phyloP scores from a whole-genome alignment of 2,888 invertebrate genomes.

The Mythimna pallens region DNA sequence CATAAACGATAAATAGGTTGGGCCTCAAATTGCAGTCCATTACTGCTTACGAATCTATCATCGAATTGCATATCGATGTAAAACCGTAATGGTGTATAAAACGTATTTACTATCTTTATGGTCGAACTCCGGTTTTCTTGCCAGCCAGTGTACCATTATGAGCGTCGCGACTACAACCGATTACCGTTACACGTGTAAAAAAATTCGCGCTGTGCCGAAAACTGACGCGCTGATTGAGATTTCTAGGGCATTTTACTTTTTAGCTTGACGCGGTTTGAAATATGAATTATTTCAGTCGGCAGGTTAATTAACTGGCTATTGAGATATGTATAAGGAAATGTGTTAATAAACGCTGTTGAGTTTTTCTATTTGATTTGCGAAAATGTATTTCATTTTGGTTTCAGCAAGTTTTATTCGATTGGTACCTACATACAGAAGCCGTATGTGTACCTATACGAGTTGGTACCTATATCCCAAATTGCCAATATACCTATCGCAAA shows the following conservation, averaged over 20 bases:
- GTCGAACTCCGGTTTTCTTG: constrained; percentile 24
- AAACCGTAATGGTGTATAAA: constrained; percentile 49
- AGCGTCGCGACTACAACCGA: constrained; percentile 29
- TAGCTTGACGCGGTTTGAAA: constrained; percentile 34
- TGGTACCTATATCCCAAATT: no score
- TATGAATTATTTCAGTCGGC: constrained; percentile 18
- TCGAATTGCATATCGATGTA: constrained; percentile 14
- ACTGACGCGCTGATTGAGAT: constrained; percentile 58
- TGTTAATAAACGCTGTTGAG: constrained; percentile 6
- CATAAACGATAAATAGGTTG: constrained; percentile 10
- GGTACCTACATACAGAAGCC: neutral
- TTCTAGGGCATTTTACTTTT: constrained; percentile 58
- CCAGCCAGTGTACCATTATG: constrained; percentile 20
- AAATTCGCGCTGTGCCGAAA: constrained; percentile 42
- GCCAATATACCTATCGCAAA: neutral
- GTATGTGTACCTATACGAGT: constrained; percentile 6
- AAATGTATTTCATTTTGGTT: constrained; percentile 31
- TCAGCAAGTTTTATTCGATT: constrained; percentile 2
- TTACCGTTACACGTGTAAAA: constrained; percentile 58
- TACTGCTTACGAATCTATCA: constrained; percentile 31
- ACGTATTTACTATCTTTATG: constrained; percentile 9
- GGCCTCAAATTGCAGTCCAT: constrained; percentile 43
- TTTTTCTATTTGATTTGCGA: constrained; percentile 24
- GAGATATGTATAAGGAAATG: constrained; percentile 17
- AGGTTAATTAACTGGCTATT: constrained; percentile 26